Evolutionary conservation across 2,797 vertebrate species (phyloP).

Genomic region (Hoplostethus mediterraneus): DNA sequence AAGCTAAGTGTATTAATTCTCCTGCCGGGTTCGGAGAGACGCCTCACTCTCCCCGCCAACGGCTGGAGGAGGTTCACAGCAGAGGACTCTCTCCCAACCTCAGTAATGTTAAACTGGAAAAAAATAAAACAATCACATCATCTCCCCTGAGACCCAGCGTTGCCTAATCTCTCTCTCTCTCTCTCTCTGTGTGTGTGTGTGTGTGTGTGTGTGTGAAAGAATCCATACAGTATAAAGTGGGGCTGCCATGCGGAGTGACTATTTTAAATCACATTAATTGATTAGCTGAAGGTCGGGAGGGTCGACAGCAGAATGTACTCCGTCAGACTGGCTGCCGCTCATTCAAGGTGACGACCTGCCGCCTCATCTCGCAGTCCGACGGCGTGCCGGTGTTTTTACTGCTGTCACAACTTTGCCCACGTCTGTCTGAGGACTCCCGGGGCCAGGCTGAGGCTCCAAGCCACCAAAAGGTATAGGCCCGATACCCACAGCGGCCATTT

Average conservation of each 20-base stretch:
- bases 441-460: too few species aligned
- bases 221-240: slow-evolving; percentile 74
- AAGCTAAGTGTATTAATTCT: slow-evolving; percentile 76
- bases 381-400: neutral
- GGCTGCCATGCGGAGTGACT: slow-evolving; percentile 43
- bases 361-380: slow-evolving; percentile 37
- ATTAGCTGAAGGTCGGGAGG: slow-evolving; percentile 67
- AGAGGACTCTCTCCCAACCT: slow-evolving; percentile 57
- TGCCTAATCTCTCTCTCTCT: slow-evolving; percentile 24
- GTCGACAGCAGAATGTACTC: slow-evolving; percentile 49
- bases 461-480: too few species aligned
- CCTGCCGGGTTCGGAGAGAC: slow-evolving; percentile 77
- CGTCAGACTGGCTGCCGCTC: slow-evolving; percentile 26
- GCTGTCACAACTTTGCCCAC: neutral
- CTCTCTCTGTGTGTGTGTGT: slow-evolving; percentile 4
- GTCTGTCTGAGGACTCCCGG: too few species aligned
- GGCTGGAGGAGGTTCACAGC: slow-evolving; percentile 70
- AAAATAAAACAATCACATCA: slow-evolving; percentile 62
- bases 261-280: slow-evolving; percentile 77
- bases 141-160: slow-evolving; percentile 48
- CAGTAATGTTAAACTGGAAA: slow-evolving; percentile 52
- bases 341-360: slow-evolving; percentile 54
- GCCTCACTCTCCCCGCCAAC: slow-evolving; percentile 79
- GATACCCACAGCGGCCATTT: too few species aligned
- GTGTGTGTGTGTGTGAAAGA: slow-evolving; percentile 22